Evolutionary conservation across 2,888 invertebrate species (phyloP).

Genomic region (Micoletzkya japonica): DNA sequence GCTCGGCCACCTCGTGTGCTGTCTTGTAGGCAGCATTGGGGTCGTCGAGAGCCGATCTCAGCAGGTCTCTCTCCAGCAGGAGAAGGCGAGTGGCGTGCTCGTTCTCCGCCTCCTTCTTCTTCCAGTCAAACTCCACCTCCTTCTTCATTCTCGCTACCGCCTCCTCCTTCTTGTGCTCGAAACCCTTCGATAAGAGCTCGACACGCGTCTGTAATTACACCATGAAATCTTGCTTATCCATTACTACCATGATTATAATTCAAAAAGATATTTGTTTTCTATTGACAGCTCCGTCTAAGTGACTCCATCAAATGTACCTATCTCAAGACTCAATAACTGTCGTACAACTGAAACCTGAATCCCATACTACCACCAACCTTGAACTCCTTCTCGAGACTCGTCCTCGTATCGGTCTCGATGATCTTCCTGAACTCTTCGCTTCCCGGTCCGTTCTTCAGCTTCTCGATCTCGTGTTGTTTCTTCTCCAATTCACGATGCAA

Average conservation of each 20-base stretch:
- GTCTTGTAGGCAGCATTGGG: neutral
- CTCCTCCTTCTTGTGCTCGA: constrained; percentile 53
- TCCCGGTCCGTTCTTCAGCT: constrained; percentile 36
- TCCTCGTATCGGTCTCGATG: constrained; percentile 36
- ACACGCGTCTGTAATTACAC: constrained; percentile 40
- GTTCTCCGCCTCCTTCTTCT: constrained; percentile 34
- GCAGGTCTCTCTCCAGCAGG: constrained; percentile 19
- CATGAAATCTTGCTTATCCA: neutral
- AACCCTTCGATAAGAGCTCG: constrained; percentile 49
- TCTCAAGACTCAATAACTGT: neutral
- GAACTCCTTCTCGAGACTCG: constrained; percentile 45
- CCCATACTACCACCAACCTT: constrained; percentile 30
- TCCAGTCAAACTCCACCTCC: constrained; percentile 47
- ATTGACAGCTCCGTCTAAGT: neutral
- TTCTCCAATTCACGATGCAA: constrained; percentile 40
- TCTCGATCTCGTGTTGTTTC: constrained; percentile 34
- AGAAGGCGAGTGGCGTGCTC: constrained; percentile 10
- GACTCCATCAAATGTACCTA: neutral
- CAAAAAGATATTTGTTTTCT: neutral
- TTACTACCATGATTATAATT: too few species aligned
- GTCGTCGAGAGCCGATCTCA: neutral
- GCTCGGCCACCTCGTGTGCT: neutral
- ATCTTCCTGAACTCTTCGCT: constrained; percentile 36
- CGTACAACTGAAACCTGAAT: neutral
- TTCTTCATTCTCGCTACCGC: constrained; percentile 45